Evolutionary conservation across 2,113 vertebrate species (phyloP).

Genomic region (Pyrgilauda ruficollis): DNA sequence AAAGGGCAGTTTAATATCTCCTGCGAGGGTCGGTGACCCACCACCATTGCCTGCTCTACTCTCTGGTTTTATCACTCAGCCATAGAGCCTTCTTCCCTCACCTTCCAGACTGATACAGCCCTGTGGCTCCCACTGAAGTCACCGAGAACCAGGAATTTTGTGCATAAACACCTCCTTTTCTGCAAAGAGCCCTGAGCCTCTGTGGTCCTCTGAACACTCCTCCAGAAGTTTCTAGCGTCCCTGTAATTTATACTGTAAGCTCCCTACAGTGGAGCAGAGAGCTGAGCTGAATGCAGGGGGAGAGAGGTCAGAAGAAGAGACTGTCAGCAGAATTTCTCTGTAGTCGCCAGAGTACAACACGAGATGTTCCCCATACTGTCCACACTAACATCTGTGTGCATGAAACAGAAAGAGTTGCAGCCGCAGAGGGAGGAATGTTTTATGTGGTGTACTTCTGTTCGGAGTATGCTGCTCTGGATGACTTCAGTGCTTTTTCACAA

Average conservation of each 20-base stretch:
- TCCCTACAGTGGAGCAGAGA: background rate
- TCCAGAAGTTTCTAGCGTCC: background rate
- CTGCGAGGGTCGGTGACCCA: background rate
- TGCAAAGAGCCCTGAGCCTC: background rate
- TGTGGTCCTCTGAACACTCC: background rate
- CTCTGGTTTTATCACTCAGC: background rate
- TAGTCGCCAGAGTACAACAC: background rate
- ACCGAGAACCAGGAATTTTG: background rate
- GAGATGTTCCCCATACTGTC: background rate
- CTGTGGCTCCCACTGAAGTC: background rate
- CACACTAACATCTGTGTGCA: background rate
- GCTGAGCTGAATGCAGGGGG: background rate
- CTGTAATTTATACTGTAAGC: background rate
- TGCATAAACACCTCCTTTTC: background rate
- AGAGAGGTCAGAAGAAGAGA: background rate
- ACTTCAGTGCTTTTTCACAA: background rate
- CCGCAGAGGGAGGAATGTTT: background rate
- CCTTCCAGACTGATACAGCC: background rate
- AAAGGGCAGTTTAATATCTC: background rate
- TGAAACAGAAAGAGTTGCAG: conserved; percentile 12
- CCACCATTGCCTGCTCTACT: background rate
- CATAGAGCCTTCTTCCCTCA: background rate
- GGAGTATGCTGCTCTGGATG: conserved; percentile 21
- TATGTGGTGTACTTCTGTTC: conserved; percentile 37
- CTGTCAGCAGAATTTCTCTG: background rate